phyloP scores from a whole-genome alignment of 2,113 vertebrate species.

The Gambusia holbrooki region DNA sequence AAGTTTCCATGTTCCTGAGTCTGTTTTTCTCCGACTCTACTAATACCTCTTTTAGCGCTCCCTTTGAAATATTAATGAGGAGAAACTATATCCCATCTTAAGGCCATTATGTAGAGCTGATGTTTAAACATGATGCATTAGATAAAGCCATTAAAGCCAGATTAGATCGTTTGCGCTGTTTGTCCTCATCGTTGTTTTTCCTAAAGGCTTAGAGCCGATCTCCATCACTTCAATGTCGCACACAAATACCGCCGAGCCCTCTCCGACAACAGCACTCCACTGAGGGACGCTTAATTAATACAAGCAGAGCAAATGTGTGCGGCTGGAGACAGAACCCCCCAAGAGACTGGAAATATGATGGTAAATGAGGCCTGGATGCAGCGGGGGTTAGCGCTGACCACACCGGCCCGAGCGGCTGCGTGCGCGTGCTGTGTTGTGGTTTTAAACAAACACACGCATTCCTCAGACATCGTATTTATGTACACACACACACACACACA shows the following conservation, averaged over 20 bases:
- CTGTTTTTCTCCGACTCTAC: not conserved
- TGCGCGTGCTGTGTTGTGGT: conserved; percentile 59
- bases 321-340: conserved; percentile 27
- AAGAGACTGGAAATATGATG: conserved; percentile 37
- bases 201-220: conserved; percentile 15
- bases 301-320: conserved; percentile 40
- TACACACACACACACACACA: no score
- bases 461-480: conserved; percentile 37
- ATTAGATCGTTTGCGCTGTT: not conserved
- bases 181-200: not conserved
- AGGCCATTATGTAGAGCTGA: not conserved
- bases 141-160: conserved; percentile 7
- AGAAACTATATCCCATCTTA: not conserved
- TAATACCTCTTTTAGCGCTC: not conserved
- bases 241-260: conserved; percentile 18
- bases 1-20: not conserved
- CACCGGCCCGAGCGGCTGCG: conserved; percentile 56
- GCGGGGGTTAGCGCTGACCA: conserved; percentile 60
- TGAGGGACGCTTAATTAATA: conserved; percentile 57
- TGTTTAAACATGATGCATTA: conserved; percentile 3
- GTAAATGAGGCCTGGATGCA: conserved; percentile 37
- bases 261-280: conserved; percentile 35
- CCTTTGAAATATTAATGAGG: not conserved
- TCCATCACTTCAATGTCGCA: conserved; percentile 6
- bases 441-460: conserved; percentile 60